Base-by-base conservation (phyloP, 2,797 vertebrate species). In the Dallia pectoralis region DNA sequence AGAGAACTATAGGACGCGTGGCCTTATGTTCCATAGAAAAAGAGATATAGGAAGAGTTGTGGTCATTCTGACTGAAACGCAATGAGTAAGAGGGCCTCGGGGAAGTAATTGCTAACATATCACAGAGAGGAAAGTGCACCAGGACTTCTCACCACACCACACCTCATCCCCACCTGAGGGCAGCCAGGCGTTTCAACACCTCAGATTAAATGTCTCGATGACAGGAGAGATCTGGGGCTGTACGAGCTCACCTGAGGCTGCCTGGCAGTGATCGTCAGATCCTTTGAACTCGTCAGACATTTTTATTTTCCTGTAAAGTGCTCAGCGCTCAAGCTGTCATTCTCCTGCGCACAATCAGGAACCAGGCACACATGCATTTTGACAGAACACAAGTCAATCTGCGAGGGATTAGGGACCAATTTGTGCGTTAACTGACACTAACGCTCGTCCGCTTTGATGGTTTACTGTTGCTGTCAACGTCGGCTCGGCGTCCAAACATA, bases 341-440 rank as follows among this genome's bases (percentile, higher is more conserved):
- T 61, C 66, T 3, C 18, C 44, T 32, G 30, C 61, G 51, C 18
- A 73, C 40, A 71, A 85, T 85, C 84, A 90, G 82, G 70, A 83
- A 87, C 81, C 64, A 53, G 2, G 73, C 81, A 85, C 83, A 87
- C 83, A 84, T 78, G 84, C 73, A 78, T 59, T 82, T 83, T 91
- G 91, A 91, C 91, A 91, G 79, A 32, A 79, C 59, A 86, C 88
- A 91, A 89, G 79, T 84, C 81, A 87, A 88, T 85, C 74, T 87
- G 71, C 65, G 67, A 81, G 83, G 83, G 84, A 89, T 91, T 84
- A 83, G 75, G 18, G 83, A 81, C 81, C 89, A 89, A 92, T 91
- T 92, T 91, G 89, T 91, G 87, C 4, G 76, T 73, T 84, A 79
- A 85, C 79, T 85, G 87, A 84, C 74, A 85, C 77, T 85, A 79